Percentiles rank a stretch among this genome's conserved stretches.
These are phyloP conservation scores for Amphiprion ocellaris DNA, from an alignment of 2,113 vertebrate genomes.

Conservation along the genomic window DNA sequence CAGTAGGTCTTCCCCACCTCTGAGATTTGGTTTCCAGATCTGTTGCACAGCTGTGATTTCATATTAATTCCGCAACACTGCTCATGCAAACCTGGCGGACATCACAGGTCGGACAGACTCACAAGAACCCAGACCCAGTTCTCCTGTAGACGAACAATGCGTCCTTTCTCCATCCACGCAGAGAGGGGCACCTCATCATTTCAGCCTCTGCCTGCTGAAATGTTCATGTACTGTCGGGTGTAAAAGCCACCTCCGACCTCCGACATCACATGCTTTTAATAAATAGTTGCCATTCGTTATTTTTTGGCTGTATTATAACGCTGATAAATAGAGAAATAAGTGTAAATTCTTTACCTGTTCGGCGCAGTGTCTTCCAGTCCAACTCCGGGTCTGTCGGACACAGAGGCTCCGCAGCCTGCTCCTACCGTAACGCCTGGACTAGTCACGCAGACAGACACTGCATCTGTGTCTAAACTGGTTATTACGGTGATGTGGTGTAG, in stretches of 20 bases:
- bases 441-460: conserved; percentile 1
- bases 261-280: neutral
- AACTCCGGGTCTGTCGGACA: conserved; percentile 71
- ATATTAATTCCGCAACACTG: conserved; percentile 24
- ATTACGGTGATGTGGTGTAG: conserved; percentile 55
- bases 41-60: conserved; percentile 55
- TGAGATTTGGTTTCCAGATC: conserved; percentile 34
- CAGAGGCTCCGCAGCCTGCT: conserved; percentile 63
- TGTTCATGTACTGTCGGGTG: conserved; percentile 1
- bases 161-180: conserved; percentile 65
- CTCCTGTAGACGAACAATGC: conserved; percentile 75
- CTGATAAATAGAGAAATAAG: conserved; percentile 15
- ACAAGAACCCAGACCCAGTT: conserved; percentile 46
- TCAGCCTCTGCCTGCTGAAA: conserved; percentile 55
- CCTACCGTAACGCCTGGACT: conserved; percentile 78
- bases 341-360: conserved; percentile 79
- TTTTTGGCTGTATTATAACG: no score
- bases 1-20: conserved; percentile 22
- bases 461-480: neutral
- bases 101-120: conserved; percentile 28
- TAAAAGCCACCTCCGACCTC: neutral
- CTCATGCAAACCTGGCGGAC: conserved; percentile 13
- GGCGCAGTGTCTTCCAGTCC: conserved; percentile 75
- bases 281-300: neutral
- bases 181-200: conserved; percentile 63